Conservation (phyloP, 2,797 vertebrate species). For the Lepidocolaptes lacrymiger region DNA sequence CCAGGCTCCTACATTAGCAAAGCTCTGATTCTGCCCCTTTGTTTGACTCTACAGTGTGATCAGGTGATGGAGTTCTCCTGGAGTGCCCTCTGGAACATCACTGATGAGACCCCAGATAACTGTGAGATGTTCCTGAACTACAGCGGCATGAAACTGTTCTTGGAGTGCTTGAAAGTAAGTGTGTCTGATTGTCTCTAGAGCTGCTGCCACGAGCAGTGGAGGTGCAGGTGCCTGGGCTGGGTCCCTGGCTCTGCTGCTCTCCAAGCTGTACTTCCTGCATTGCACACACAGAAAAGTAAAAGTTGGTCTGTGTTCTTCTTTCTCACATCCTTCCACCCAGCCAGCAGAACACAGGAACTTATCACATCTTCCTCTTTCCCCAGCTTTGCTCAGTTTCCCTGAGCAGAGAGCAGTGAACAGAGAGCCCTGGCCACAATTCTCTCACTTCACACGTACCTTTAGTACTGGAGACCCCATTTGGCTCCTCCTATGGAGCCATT, state of each 20-base stretch:
- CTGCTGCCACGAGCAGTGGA: not conserved
- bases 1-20: not conserved
- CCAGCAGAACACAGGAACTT: not conserved
- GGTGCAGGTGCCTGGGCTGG: not conserved
- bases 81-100: conserved; percentile 99
- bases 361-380: not conserved
- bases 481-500: not conserved
- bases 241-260: not conserved
- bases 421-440: not conserved
- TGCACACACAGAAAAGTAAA: not conserved
- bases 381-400: not conserved
- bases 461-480: not conserved
- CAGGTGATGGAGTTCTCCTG: conserved; percentile 99
- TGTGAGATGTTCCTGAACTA: conserved; percentile 98
- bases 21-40: not conserved
- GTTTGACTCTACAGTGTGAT: conserved; percentile 83
- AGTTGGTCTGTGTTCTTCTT: not conserved
- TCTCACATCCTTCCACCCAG: not conserved
- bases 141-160: conserved; percentile 93
- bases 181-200: not conserved
- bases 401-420: not conserved
- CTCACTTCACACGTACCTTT: not conserved
- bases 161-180: conserved; percentile 92
- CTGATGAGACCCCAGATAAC: conserved; percentile 96
- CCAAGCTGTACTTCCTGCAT: not conserved